phyloP scores from a whole-genome alignment of 92 coral and sea anemone genomes.

The Paragorgia papillata region DNA sequence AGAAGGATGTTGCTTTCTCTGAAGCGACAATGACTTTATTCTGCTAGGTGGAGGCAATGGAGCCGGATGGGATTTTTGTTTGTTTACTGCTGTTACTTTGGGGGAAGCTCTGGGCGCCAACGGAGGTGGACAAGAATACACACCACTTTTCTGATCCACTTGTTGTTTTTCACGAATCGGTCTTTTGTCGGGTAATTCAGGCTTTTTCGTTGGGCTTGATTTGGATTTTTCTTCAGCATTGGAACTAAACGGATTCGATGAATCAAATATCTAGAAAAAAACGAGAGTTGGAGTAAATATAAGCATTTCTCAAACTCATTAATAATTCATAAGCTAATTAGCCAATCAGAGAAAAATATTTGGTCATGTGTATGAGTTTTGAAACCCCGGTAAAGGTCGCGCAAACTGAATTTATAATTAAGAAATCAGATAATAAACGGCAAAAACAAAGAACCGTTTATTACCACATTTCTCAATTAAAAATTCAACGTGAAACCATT shows the following conservation, averaged over 20 bases:
- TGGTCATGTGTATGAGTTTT: no score
- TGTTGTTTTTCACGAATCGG: constrained; percentile 19
- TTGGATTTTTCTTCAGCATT: constrained; percentile 18
- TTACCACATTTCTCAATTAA: no score
- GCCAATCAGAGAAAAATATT: no score
- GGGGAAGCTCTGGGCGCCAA: constrained; percentile 5
- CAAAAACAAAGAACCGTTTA: no score
- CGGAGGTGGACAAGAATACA: constrained; percentile 37
- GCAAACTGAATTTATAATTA: no score
- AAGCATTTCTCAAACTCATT: no score
- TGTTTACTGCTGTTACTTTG: constrained; percentile 41
- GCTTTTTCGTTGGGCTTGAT: constrained; percentile 26
- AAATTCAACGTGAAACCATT: no score
- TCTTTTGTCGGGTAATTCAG: constrained; percentile 54
- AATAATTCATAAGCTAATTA: no score
- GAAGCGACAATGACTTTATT: constrained; percentile 21
- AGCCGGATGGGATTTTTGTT: constrained; percentile 57
- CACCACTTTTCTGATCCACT: neutral
- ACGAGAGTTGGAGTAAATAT: neutral
- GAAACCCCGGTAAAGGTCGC: no score
- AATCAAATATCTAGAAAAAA: constrained; percentile 48
- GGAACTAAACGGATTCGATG: constrained; percentile 32
- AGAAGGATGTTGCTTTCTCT: constrained; percentile 19
- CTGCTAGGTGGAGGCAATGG: constrained; percentile 56
- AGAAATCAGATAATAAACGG: no score